Evolutionary conservation across 2,113 vertebrate species (phyloP), one percentile per base, ranked within the genome.

Genomic region (Poeciliopsis turrubarensis): DNA sequence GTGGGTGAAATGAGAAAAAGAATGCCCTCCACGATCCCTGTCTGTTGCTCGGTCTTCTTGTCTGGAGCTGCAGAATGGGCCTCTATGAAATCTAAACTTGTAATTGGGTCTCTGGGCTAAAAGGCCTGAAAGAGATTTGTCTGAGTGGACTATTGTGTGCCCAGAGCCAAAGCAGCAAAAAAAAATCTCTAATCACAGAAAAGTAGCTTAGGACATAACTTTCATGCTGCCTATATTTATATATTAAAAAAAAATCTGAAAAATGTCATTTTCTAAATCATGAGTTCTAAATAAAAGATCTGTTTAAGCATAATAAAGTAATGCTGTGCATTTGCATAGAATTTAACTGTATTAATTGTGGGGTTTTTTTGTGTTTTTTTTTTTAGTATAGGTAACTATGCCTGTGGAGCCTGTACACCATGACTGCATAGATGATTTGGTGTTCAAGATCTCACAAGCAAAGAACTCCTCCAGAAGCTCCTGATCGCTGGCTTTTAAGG

Each of bases 51-150:
- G 27, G n/a, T 60, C 69, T 68, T 22, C 17, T 37, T 60, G 41
- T 80, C 15, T 65, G 15, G 29, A 78, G 60, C 85, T 83, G 62
- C 31, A 80, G 37, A 88, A 47, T 72, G 75, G 72, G 65, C 84
- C 73, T 10, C 57, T 1, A 39, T 86, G 75, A 80, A 84, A 80
- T 83, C 80, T 82, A 83, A 86, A 83, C 87, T 78, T 71, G 26
- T 86, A 86, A 87, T 84, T 60, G 60, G 84, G 83, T 89, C 87
- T 88, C 80, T 84, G 74, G 73, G 69, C n/a, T 83, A 70, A 81
- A 60, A 81, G 64, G 32, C 26, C 60, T 72, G 72, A 78, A 73
- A 84, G 69, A 74, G 31, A 60, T 66, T 77, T 82, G 64, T 79
- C 68, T 77, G 67, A 78, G 54, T 61, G 63, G 30, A 11, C 22